Conservation (phyloP, 30 jellyfish, hydroid and myxozoan species). For the Rhopilema esculentum region DNA sequence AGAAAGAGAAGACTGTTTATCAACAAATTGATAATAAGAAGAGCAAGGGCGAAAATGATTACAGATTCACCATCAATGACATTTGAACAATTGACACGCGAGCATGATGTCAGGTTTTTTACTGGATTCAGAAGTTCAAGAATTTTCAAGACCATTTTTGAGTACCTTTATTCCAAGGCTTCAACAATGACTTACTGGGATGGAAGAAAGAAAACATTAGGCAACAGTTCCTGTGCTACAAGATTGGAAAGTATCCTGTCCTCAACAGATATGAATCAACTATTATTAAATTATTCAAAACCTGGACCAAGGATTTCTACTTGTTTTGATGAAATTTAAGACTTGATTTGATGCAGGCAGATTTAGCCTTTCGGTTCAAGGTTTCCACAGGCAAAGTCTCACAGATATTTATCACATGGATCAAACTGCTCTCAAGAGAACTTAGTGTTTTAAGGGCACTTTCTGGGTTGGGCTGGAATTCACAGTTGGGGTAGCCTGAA, state of each 20-base stretch:
- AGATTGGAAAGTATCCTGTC: constrained; percentile 35
- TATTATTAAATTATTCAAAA: constrained; percentile 40
- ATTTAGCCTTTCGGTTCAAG: constrained; percentile 41
- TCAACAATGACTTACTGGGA: constrained; percentile 58
- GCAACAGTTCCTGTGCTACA: constrained; percentile 28
- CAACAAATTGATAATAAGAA: constrained; percentile 9
- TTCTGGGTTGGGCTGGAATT: too few species aligned
- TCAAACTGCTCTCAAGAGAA: constrained; percentile 46
- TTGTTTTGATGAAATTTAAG: constrained; percentile 52
- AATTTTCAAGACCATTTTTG: constrained; percentile 38
- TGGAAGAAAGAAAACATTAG: constrained; percentile 29
- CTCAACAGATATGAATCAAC: constrained; percentile 13
- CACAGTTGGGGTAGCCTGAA: too few species aligned
- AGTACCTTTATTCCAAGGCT: constrained; percentile 35
- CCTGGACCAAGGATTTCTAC: constrained; percentile 55
- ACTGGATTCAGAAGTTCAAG: constrained; percentile 24
- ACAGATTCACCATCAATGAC: constrained; percentile 9
- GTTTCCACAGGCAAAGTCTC: constrained; percentile 35
- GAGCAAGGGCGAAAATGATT: constrained; percentile 1
- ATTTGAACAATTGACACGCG: constrained; percentile 50
- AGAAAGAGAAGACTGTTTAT: constrained; percentile 3
- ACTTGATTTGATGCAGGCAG: constrained; percentile 51
- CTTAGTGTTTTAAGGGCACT: constrained; percentile 31
- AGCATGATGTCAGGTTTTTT: constrained; percentile 28
- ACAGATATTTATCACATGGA: constrained; percentile 23